Conservation (phyloP, 2,888 invertebrate species). For the Spialia ferax region DNA sequence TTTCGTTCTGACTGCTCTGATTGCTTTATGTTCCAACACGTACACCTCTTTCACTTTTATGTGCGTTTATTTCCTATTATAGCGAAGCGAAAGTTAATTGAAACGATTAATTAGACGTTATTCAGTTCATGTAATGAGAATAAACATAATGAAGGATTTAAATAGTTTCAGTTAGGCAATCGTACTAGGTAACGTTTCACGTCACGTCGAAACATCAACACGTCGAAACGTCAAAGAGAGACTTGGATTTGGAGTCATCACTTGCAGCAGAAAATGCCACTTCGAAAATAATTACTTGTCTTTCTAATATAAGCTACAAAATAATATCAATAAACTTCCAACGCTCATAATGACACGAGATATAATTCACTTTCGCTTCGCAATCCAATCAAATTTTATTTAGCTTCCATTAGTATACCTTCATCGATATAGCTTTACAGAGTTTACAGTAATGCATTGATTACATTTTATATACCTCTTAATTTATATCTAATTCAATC, state of each 20-base stretch:
- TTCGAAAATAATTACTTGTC: neutral
- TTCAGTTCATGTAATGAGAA: conserved; percentile 31
- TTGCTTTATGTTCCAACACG: conserved; percentile 46
- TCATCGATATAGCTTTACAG: no score
- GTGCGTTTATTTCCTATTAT: conserved; percentile 53
- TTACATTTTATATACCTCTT: neutral
- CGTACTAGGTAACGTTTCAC: neutral
- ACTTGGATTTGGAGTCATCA: no score
- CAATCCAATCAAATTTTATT: conserved; percentile 30
- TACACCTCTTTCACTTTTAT: conserved; percentile 59
- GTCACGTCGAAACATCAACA: no score
- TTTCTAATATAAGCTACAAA: neutral
- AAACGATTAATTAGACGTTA: conserved; percentile 41
- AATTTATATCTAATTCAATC: neutral
- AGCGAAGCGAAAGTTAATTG: conserved; percentile 48
- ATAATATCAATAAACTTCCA: conserved; percentile 21
- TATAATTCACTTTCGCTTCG: conserved; percentile 28
- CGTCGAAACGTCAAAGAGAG: no score
- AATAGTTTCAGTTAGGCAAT: neutral
- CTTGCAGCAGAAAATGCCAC: no score
- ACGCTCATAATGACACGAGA: conserved; percentile 8
- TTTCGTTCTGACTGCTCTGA: conserved; percentile 48
- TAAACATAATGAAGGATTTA: conserved; percentile 5
- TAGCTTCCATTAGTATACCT: conserved; percentile 6
- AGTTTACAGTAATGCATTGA: neutral